Evolutionary conservation across 1,140 invertebrate genomes (phyloP).

Genomic region (Pogonognathellus flavescens): DNA sequence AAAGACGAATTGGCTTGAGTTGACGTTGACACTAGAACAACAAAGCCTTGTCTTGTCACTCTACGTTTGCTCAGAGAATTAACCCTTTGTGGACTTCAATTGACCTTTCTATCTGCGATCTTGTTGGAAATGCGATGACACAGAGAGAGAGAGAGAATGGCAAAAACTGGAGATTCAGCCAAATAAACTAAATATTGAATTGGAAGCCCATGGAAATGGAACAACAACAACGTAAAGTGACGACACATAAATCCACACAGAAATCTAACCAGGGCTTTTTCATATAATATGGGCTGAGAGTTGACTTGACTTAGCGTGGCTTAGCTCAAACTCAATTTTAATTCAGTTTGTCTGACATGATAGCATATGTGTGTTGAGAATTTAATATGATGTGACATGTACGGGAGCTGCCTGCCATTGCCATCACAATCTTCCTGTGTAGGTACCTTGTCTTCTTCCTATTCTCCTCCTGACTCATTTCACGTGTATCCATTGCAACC

Average conservation of each 20-base stretch:
- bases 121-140: conserved; percentile 13
- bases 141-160: not conserved
- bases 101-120: conserved; percentile 37
- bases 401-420: conserved; percentile 1
- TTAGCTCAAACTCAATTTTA: not conserved
- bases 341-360: conserved; percentile 14
- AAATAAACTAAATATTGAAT: too few relatives aligned
- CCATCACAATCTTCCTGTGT: not conserved
- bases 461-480: too few relatives aligned
- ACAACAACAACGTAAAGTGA: too few relatives aligned
- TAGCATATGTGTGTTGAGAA: conserved; percentile 14
- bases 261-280: too few relatives aligned
- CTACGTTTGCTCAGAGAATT: conserved; percentile 18
- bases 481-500: too few relatives aligned
- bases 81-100: conserved; percentile 44
- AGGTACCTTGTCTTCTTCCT: not conserved
- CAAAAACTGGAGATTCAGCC: not conserved
- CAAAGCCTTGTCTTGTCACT: conserved; percentile 18
- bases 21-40: conserved; percentile 21
- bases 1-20: conserved; percentile 7
- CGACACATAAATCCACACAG: too few relatives aligned
- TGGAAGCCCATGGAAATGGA: too few relatives aligned
- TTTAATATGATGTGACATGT: conserved; percentile 21
- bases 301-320: not conserved
- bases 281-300: too few relatives aligned